Evolutionary conservation across 1,140 invertebrate genomes (phyloP), one percentile per base, ranked within the genome.

Genomic region (Paralvinella palmiformis): DNA sequence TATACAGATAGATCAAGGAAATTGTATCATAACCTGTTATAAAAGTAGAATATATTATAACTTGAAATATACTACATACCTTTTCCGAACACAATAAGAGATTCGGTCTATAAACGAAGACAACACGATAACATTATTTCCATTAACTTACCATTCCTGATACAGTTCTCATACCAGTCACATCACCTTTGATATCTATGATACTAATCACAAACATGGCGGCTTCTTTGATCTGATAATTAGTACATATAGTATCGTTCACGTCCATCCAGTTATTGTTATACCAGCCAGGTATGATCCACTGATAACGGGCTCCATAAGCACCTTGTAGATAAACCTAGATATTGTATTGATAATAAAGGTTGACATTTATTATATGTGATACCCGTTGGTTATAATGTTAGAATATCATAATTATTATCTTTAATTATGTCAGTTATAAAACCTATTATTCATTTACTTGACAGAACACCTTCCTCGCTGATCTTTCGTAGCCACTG

Each of bases 181-280:
- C 52, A 33, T 60, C 37, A 0, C 62, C 65, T 29, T 71, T 71
- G 22, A 65, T 44, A 32, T 66, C 67, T 20, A n/a, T 41, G 10
- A 41, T n/a, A n/a, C 10, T 41, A 10, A 41, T 13, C 10, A n/a
- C 37, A 41, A 13, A 41, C 37, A 13, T 10, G 37, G n/a, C 37
- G 37, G 37, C 37, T 10, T 10, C n/a, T n/a, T 13, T 13, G n/a
- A 41, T 10, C 37, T 41, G 37, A 41, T 41, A 10, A 41, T n/a
- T 10, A 13, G 37, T 41, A n/a, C 37, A 41, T 10, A 10, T 10
- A 41, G 37, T 41, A n/a, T 41, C 37, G n/a, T n/a, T 15, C 0
- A 13, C 41, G 37, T 41, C n/a, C 10, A 41, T 13, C 37, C 37
- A 41, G n/a, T 41, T n/a, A 13, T 10, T 10, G n/a, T 10, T n/a